These are phyloP conservation scores for Petrocephalus schoutedeni DNA, from an alignment of 2,797 vertebrate genomes.

Conservation along the genomic window DNA sequence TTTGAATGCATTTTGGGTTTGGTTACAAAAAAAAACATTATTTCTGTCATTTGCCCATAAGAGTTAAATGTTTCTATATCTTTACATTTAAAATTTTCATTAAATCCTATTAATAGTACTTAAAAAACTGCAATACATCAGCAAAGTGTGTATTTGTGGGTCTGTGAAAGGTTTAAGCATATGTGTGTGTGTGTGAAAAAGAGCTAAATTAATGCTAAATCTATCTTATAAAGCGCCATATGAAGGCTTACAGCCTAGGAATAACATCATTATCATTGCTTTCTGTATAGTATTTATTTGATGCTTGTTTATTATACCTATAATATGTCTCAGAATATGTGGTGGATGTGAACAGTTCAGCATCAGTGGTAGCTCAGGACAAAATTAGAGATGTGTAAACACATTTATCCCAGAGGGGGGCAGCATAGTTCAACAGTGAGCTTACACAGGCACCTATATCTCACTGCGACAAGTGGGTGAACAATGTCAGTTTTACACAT, in stretches of 20 bases:
- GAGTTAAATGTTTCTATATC: neutral
- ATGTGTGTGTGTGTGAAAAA: neutral
- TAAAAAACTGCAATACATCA: neutral
- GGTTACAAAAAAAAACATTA: neutral
- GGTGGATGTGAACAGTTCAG: neutral
- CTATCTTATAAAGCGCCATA: neutral
- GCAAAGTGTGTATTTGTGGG: neutral
- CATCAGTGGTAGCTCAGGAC: neutral
- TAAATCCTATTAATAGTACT: neutral
- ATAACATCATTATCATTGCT: neutral
- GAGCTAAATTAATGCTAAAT: neutral
- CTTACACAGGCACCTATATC: neutral
- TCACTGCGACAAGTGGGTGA: neutral
- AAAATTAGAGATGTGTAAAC: neutral
- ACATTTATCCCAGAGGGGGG: neutral
- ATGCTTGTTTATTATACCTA: neutral
- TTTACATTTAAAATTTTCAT: neutral
- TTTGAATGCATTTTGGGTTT: neutral
- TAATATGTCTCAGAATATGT: neutral
- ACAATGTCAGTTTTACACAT: neutral
- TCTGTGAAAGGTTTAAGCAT: neutral
- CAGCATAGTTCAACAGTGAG: neutral
- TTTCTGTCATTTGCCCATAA: neutral
- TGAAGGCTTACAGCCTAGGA: neutral
- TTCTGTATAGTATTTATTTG: neutral